A percentile compares a stretch with the other conserved stretches of the same genome.
These are phyloP conservation scores for Cynoglossus semilaevis DNA, from an alignment of 2,113 vertebrate genomes.

Conservation along the genomic window DNA sequence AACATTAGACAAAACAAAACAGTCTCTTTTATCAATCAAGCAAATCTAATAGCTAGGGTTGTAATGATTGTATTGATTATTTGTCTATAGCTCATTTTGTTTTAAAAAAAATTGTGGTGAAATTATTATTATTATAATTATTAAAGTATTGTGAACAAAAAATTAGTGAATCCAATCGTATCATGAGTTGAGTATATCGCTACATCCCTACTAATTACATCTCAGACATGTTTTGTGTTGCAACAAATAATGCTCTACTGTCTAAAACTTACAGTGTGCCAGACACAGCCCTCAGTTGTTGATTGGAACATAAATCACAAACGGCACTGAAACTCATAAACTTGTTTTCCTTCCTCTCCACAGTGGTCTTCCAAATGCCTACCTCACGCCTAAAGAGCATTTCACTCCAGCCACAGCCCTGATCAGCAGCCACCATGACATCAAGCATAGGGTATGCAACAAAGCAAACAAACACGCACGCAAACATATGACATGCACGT, in stretches of 20 bases:
- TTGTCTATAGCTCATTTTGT: no score
- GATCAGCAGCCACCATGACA: conserved; percentile 76
- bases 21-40: background rate
- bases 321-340: background rate
- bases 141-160: no score
- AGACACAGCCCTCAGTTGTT: background rate
- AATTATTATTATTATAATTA: no score
- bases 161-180: no score
- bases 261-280: background rate
- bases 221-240: no score
- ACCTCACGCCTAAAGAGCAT: conserved; percentile 74
- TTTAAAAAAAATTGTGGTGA: no score
- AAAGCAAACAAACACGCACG: background rate
- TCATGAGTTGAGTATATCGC: no score
- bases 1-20: no score
- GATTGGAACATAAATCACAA: background rate
- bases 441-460: conserved; percentile 72
- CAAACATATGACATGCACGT: background rate
- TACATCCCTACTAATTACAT: no score
- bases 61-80: background rate
- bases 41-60: background rate
- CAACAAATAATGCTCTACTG: background rate
- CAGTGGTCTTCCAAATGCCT: conserved; percentile 75
- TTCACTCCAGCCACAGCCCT: conserved; percentile 74
- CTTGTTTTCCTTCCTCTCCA: conserved; percentile 23